These are phyloP conservation scores for Chaetodon auriga DNA, from an alignment of 2,113 vertebrate species.

Conservation along the genomic window DNA sequence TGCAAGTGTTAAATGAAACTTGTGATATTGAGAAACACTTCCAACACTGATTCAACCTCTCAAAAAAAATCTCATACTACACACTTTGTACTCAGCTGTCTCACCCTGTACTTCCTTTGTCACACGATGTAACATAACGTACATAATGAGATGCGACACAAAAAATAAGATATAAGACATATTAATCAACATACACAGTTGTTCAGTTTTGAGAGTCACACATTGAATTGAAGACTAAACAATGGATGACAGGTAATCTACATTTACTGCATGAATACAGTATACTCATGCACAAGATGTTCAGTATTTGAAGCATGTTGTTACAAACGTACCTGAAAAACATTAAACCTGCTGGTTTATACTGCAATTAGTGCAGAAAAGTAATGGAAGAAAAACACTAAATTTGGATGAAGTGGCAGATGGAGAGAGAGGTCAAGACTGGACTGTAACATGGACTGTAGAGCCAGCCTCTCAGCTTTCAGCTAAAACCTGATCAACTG, in stretches of 20 bases:
- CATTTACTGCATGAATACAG: background rate
- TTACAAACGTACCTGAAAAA: background rate
- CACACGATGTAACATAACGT: background rate
- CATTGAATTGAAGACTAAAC: background rate
- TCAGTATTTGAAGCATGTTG: background rate
- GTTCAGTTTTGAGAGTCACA: background rate
- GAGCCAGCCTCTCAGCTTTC: too few species aligned
- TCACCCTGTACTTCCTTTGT: background rate
- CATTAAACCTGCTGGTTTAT: background rate
- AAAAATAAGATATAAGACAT: background rate
- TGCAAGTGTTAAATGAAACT: background rate
- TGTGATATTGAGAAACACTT: background rate
- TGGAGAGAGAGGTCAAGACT: too few species aligned
- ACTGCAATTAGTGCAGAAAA: background rate
- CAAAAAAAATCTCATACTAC: background rate
- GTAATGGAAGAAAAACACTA: background rate
- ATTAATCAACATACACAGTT: background rate
- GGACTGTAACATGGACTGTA: background rate
- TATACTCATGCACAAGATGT: background rate
- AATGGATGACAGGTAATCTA: too few species aligned
- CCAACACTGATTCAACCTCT: background rate
- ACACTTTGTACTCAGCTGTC: too few species aligned
- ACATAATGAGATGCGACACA: background rate
- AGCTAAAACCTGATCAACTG: conserved; percentile 25
- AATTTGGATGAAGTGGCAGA: background rate